A percentile compares a stretch with the other conserved stretches of the same genome.
Conservation (phyloP, 1,140 invertebrate species). For the Solen grandis region DNA sequence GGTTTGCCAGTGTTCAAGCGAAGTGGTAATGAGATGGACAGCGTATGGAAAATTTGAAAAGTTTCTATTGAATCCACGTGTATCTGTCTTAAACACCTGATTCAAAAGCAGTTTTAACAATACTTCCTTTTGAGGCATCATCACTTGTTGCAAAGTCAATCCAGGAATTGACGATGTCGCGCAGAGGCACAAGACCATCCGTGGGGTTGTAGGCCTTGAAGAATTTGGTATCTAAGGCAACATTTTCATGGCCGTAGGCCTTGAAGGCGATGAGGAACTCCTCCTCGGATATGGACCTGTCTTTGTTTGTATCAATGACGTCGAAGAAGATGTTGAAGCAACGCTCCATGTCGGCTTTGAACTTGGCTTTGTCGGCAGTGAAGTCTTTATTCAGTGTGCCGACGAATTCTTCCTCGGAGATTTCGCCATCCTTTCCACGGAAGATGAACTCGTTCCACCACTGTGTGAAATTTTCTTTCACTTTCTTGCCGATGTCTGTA, state of each 20-base stretch:
- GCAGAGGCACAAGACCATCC: slow-evolving; percentile 52
- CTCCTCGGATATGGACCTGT: slow-evolving; percentile 58
- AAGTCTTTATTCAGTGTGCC: slow-evolving; percentile 25
- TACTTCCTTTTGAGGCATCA: slow-evolving; percentile 45
- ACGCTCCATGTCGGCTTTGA: slow-evolving; percentile 26
- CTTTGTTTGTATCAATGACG: slow-evolving; percentile 68
- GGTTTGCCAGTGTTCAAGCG: too few species aligned
- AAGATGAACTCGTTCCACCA: slow-evolving; percentile 56
- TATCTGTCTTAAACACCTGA: slow-evolving; percentile 54
- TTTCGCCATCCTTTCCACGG: slow-evolving; percentile 47
- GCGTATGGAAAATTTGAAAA: too few species aligned
- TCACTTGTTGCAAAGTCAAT: slow-evolving; percentile 57
- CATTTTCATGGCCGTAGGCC: slow-evolving; percentile 66
- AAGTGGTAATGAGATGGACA: too few species aligned
- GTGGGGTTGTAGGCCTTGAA: slow-evolving; percentile 57
- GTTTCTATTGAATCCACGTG: too few species aligned
- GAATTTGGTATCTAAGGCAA: slow-evolving; percentile 52
- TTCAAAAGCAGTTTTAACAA: slow-evolving; percentile 59
- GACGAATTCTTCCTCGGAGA: slow-evolving; percentile 53
- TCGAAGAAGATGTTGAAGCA: slow-evolving; percentile 64
- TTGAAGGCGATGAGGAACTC: slow-evolving; percentile 63
- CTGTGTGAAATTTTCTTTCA: slow-evolving; percentile 31
- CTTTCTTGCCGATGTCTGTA: slow-evolving; percentile 43
- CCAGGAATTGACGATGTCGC: slow-evolving; percentile 57
- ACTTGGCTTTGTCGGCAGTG: slow-evolving; percentile 52